Conservation (phyloP, 2,797 vertebrate genomes). For the Enteromius anoplus region DNA sequence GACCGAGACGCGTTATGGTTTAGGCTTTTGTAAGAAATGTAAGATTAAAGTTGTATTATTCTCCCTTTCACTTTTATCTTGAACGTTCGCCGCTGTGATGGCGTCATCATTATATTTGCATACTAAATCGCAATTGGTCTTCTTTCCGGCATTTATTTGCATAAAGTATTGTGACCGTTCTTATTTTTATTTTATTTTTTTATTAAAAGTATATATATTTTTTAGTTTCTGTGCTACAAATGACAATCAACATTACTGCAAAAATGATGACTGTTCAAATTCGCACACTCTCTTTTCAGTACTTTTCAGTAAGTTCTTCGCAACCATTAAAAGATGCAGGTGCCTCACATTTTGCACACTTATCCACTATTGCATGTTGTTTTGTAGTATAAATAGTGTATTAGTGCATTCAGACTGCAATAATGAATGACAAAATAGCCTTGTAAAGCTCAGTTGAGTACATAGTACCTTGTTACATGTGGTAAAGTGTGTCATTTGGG, state of each 20-base stretch:
- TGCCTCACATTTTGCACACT: too few relatives aligned
- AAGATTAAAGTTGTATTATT: neutral
- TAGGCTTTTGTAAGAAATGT: neutral
- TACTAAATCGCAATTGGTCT: neutral
- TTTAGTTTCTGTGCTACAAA: too few relatives aligned
- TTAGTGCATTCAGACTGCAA: neutral
- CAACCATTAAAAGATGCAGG: too few relatives aligned
- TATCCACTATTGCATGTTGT: neutral
- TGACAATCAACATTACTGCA: neutral
- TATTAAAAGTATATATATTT: neutral
- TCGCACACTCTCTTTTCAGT: neutral
- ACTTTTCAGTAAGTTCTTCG: neutral
- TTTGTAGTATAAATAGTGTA: neutral
- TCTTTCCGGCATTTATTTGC: neutral
- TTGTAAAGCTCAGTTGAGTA: neutral
- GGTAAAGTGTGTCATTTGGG: neutral
- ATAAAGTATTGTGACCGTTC: neutral
- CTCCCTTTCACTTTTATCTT: neutral
- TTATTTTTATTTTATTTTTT: neutral
- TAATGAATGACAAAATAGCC: neutral
- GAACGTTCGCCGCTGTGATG: neutral
- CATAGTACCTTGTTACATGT: neutral
- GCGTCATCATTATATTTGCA: neutral
- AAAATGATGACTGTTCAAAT: neutral
- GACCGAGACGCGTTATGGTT: neutral